Evolutionary conservation across 2,797 vertebrate species (phyloP).

Genomic region (Chanos chanos): DNA sequence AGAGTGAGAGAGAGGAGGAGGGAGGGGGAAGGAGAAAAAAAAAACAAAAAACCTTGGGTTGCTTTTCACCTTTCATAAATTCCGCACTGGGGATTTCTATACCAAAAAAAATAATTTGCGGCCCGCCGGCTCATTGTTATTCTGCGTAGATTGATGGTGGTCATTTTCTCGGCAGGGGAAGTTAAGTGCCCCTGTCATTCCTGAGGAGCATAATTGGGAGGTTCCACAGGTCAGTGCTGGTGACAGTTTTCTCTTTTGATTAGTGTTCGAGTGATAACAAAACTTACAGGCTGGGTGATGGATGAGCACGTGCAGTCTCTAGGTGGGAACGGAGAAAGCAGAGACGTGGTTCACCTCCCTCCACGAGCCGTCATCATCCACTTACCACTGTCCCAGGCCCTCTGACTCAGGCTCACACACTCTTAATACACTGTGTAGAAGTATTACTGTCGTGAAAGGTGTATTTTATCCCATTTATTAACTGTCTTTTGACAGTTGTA

Average conservation of each 20-base stretch:
- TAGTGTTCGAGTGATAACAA: constrained; percentile 89
- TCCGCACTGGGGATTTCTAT: constrained; percentile 80
- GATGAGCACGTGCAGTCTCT: constrained; percentile 57
- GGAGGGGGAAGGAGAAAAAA: background rate
- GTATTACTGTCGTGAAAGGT: too few species aligned
- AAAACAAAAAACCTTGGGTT: constrained; percentile 78
- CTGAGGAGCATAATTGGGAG: constrained; percentile 87
- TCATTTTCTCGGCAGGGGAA: constrained; percentile 82
- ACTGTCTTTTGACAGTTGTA: background rate
- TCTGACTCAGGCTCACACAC: too few species aligned
- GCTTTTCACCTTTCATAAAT: constrained; percentile 94
- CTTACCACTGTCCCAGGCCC: background rate
- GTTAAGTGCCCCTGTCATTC: constrained; percentile 92
- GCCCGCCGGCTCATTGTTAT: constrained; percentile 86
- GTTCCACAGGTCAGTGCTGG: constrained; percentile 86
- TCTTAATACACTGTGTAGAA: too few species aligned
- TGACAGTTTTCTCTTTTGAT: constrained; percentile 91
- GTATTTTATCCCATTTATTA: too few species aligned
- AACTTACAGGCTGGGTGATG: constrained; percentile 83
- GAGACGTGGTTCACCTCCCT: constrained; percentile 28
- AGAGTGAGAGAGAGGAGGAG: constrained; percentile 3
- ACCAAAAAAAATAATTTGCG: constrained; percentile 80
- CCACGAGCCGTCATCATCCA: constrained; percentile 5
- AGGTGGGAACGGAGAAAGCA: background rate
- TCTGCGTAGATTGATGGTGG: constrained; percentile 85